phyloP scores from a whole-genome alignment of 2,113 vertebrate genomes.

The Procavia capensis region DNA sequence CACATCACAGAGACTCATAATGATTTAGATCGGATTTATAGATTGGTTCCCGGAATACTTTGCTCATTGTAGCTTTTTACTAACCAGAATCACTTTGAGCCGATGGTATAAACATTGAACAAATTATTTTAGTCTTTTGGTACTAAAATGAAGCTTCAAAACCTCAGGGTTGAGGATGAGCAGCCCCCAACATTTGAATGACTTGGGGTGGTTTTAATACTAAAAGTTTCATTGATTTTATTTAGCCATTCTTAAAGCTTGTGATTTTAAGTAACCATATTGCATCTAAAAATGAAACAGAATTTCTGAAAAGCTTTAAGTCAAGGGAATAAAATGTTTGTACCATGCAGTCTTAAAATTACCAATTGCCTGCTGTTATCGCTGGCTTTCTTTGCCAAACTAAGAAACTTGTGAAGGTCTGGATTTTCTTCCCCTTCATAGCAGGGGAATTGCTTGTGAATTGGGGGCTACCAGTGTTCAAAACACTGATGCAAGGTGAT shows the following conservation, averaged over 20 bases:
- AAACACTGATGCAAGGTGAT: neutral
- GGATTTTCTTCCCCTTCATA: neutral
- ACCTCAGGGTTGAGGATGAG: neutral
- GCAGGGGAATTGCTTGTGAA: neutral
- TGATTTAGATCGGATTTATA: conserved; percentile 28
- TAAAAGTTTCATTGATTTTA: conserved; percentile 10
- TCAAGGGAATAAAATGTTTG: neutral
- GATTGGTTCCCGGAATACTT: conserved; percentile 32
- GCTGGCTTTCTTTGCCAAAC: neutral
- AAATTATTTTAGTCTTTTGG: neutral
- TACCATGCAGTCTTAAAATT: neutral
- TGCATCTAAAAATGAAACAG: conserved; percentile 2
- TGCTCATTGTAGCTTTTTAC: conserved; percentile 17
- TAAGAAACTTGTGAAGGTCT: neutral
- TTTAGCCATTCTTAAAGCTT: conserved; percentile 14
- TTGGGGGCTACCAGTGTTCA: neutral
- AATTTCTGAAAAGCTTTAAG: conserved; percentile 22
- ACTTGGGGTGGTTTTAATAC: conserved; percentile 22
- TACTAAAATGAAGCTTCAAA: conserved; percentile 13
- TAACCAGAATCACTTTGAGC: conserved; percentile 21
- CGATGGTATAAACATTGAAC: neutral
- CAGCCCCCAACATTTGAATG: neutral
- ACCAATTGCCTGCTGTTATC: neutral
- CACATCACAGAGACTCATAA: neutral
- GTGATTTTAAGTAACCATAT: neutral